Percentiles rank a stretch among this genome's conserved stretches.
Evolutionary conservation across 2,797 vertebrate species (phyloP).

Genomic region (Poeciliopsis infans): DNA sequence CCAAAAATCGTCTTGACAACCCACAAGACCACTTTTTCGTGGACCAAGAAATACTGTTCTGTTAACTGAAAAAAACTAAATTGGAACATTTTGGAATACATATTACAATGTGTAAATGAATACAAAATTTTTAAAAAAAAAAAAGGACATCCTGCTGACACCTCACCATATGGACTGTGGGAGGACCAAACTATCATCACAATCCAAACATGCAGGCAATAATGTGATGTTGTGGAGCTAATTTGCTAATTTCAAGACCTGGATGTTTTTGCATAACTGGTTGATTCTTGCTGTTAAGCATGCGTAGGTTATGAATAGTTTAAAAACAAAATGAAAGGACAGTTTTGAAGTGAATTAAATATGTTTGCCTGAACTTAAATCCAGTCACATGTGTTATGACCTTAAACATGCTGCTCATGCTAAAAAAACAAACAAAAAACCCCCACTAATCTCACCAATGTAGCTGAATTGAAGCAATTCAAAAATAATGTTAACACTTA

Average conservation of each 20-base stretch:
- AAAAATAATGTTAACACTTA: background rate
- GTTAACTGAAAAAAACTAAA: no score
- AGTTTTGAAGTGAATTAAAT: background rate
- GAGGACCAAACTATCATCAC: no score
- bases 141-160: background rate
- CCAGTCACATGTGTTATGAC: background rate
- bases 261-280: background rate
- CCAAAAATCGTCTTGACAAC: background rate
- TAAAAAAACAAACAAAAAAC: background rate
- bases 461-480: background rate
- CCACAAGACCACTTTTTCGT: no score
- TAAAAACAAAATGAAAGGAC: background rate
- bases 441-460: background rate
- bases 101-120: no score
- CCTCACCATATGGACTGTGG: background rate
- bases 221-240: background rate
- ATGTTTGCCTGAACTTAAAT: background rate
- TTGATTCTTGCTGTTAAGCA: background rate
- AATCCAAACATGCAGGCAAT: background rate
- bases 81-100: no score
- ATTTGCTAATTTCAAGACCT: background rate
- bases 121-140: background rate
- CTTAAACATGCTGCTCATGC: background rate
- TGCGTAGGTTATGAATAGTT: background rate
- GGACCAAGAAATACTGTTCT: no score